Conservation (phyloP, 2,113 vertebrate genomes). For the Calyptomena viridis region DNA sequence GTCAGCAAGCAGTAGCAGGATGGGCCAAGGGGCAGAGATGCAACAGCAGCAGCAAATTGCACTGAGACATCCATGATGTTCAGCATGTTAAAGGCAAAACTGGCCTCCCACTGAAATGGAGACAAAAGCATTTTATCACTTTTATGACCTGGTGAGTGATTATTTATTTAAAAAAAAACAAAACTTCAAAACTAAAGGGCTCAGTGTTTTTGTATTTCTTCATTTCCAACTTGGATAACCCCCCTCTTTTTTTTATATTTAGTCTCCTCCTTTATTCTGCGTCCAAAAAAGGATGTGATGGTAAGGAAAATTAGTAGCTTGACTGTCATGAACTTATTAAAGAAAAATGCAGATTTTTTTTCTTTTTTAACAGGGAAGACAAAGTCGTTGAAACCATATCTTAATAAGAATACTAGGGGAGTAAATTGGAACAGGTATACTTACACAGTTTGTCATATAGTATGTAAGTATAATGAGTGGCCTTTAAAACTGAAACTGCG, state of each 20-base stretch:
- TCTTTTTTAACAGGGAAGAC: background rate
- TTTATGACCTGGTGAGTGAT: conserved; percentile 3
- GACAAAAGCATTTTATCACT: conserved; percentile 45
- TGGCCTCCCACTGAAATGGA: conserved; percentile 64
- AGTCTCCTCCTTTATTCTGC: background rate
- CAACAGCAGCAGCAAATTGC: conserved; percentile 57
- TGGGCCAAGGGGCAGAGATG: conserved; percentile 49
- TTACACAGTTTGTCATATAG: background rate
- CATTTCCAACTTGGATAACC: background rate
- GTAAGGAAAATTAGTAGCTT: background rate
- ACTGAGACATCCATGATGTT: conserved; percentile 17
- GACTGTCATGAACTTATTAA: background rate
- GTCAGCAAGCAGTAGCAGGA: conserved; percentile 43
- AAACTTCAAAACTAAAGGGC: background rate
- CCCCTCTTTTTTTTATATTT: background rate
- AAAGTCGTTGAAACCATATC: background rate
- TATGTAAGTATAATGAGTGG: background rate
- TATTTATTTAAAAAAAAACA: background rate
- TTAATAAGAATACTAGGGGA: background rate
- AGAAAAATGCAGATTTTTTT: background rate
- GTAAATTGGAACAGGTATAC: background rate
- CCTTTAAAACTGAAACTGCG: background rate
- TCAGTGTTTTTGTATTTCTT: background rate
- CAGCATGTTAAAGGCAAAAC: conserved; percentile 48
- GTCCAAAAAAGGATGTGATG: background rate